Base-by-base conservation (phyloP, 2,113 vertebrate genomes). In the Austrofundulus limnaeus region DNA sequence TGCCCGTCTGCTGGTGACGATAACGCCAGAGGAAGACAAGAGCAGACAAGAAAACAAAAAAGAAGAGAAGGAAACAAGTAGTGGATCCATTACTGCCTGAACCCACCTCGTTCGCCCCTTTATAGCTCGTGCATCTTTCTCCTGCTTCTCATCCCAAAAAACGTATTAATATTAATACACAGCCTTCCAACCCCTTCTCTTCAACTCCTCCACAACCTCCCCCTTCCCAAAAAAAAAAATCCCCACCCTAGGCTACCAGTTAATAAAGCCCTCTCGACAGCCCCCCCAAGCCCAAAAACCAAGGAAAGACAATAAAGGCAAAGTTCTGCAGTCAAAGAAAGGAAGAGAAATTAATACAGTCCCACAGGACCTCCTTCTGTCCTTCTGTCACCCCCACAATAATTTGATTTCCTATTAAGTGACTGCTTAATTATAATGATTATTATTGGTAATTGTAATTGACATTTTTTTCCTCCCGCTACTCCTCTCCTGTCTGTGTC, bases 381-480 rank as follows among this genome's bases (percentile, higher is more conserved):
- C 82, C 82, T 77, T 67, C 84, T 71, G 81, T 80, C 80, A 75
- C 80, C 78, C 69, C 68, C 84, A 78, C 78, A 84, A 90, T 91
- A 86, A 92, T 92, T 91, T 88, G 72, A 91, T 91, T 92, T 92
- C 75, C 85, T 85, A 88, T 90, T 90, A 91, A 91, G 90, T 92
- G 87, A 92, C 85, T 92, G 85, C 87, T 92, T 92, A 88, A 92
- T 93, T 92, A 92, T 85, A 86, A 92, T 90, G 84, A 88, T 83
- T 88, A 90, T 91, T 90, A 89, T 84, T 91, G 83, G 86, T 89
- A 89, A 92, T 91, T 92, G 89, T 82, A 89, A 91, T 85, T 89
- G 84, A 85, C 83, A 63, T 88, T 85, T 85, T 82, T 70, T 73
- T 71, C 13, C 31, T 2, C 3, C 75, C 67, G 13, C 16, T 48